A percentile compares a stretch with the other conserved stretches of the same genome.
phyloP scores from a whole-genome alignment of 2,113 vertebrate species.

The Tretioscincus oriximinensis region DNA sequence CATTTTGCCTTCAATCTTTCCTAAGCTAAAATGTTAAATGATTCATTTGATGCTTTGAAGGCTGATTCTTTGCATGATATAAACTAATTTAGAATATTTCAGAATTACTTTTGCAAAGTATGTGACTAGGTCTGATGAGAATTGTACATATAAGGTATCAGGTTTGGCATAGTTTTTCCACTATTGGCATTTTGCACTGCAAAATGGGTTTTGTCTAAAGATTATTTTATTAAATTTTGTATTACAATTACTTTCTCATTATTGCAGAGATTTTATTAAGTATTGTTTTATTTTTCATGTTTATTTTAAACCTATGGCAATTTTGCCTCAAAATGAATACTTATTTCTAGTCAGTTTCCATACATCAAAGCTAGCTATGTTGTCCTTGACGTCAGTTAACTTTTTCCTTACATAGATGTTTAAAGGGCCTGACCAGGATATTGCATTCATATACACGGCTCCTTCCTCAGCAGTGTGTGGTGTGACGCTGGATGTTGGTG shows the following conservation, averaged over 20 bases:
- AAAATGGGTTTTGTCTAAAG: background rate
- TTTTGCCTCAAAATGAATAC: too few species aligned
- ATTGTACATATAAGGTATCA: too few species aligned
- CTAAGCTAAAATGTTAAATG: background rate
- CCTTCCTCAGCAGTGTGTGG: constrained; percentile 88
- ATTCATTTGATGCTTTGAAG: background rate
- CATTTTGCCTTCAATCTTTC: too few species aligned
- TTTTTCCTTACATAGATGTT: constrained; percentile 82
- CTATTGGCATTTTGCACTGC: background rate
- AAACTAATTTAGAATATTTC: background rate
- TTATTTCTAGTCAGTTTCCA: background rate
- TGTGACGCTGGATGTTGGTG: constrained; percentile 81
- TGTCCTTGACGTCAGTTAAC: background rate
- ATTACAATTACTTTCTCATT: too few species aligned
- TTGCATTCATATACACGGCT: constrained; percentile 88
- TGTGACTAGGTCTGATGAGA: too few species aligned
- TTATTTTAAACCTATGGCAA: too few species aligned
- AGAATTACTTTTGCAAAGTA: background rate
- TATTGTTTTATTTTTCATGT: too few species aligned
- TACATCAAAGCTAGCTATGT: too few species aligned
- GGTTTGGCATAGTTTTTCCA: too few species aligned
- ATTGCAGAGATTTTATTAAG: too few species aligned
- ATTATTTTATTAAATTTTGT: too few species aligned
- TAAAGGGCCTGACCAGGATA: constrained; percentile 84
- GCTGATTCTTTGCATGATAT: background rate